Evolutionary conservation across 1,140 invertebrate genomes (phyloP).

Genomic region (Drosophila serrata): DNA sequence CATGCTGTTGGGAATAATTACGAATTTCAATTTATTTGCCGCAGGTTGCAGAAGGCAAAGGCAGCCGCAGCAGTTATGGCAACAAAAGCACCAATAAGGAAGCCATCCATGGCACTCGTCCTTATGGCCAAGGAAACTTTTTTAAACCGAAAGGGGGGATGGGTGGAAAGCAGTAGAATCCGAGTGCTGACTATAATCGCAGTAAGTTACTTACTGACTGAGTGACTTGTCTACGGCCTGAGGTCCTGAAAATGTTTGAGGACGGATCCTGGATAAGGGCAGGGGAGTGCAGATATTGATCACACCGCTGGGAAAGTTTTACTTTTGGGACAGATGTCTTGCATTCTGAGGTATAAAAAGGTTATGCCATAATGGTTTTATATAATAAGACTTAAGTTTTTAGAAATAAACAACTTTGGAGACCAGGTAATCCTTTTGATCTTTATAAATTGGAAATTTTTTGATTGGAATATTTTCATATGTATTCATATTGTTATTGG

Average conservation of each 20-base stretch:
- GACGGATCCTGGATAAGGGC: background rate
- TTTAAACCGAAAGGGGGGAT: background rate
- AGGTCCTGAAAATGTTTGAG: slow-evolving; percentile 37
- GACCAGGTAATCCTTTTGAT: no score
- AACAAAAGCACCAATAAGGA: slow-evolving; percentile 51
- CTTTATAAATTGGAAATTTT: no score
- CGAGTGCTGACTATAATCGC: slow-evolving; percentile 42
- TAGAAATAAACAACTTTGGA: no score
- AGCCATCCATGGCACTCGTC: slow-evolving; percentile 53
- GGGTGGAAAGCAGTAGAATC: background rate
- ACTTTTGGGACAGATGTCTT: background rate
- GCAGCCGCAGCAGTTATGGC: slow-evolving; percentile 48
- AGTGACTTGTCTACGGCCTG: slow-evolving; percentile 39
- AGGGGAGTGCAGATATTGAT: slow-evolving; percentile 10
- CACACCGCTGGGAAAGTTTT: background rate
- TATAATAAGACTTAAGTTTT: no score
- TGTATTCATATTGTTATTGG: no score
- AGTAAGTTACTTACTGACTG: slow-evolving; percentile 57
- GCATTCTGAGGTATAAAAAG: background rate
- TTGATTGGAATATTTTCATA: no score
- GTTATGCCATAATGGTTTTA: no score
- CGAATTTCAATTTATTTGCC: slow-evolving; percentile 84
- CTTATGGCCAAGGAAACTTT: slow-evolving; percentile 55
- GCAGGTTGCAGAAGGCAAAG: slow-evolving; percentile 72
- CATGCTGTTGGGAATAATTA: slow-evolving; percentile 82